Conservation (phyloP, 2,888 invertebrate species). For the Parnassius glacialis region DNA sequence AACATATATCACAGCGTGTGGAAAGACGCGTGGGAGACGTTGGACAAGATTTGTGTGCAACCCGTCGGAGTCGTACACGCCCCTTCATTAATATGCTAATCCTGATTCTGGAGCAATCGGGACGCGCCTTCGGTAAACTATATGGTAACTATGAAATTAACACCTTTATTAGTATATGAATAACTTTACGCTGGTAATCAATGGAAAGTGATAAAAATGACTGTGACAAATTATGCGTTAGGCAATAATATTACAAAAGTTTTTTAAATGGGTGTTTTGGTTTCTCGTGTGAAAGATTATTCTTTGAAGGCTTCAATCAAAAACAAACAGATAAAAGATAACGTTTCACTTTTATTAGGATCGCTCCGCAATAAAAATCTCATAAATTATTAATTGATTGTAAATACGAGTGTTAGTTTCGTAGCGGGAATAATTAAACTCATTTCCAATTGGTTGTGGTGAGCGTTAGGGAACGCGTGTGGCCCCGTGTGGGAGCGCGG, state of each 20-base stretch:
- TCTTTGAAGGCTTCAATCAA: slow-evolving; percentile 17
- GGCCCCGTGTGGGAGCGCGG: slow-evolving; percentile 48
- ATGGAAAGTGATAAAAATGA: no score
- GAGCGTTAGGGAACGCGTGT: slow-evolving; percentile 38
- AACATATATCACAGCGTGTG: slow-evolving; percentile 63
- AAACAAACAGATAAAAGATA: slow-evolving; percentile 25
- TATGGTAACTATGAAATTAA: slow-evolving; percentile 31
- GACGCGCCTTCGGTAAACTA: slow-evolving; percentile 36
- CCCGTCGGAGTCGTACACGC: slow-evolving; percentile 46
- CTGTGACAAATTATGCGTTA: no score
- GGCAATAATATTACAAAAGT: slow-evolving; percentile 12
- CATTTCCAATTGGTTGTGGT: slow-evolving; percentile 43
- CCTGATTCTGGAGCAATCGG: slow-evolving; percentile 55
- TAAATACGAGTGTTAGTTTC: slow-evolving; percentile 28
- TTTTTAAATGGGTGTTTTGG: not conserved
- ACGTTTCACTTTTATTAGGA: slow-evolving; percentile 23
- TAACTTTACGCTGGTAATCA: no score
- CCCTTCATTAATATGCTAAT: slow-evolving; percentile 79
- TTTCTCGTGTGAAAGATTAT: slow-evolving; percentile 25
- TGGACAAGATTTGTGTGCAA: slow-evolving; percentile 60
- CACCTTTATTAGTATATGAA: slow-evolving; percentile 18
- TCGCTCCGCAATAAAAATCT: slow-evolving; percentile 23
- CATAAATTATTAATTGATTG: slow-evolving; percentile 29
- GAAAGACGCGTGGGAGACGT: slow-evolving; percentile 53
- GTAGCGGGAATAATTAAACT: slow-evolving; percentile 36